Evolutionary conservation across 2,113 vertebrate genomes (phyloP).

Genomic region (Eurypyga helias): DNA sequence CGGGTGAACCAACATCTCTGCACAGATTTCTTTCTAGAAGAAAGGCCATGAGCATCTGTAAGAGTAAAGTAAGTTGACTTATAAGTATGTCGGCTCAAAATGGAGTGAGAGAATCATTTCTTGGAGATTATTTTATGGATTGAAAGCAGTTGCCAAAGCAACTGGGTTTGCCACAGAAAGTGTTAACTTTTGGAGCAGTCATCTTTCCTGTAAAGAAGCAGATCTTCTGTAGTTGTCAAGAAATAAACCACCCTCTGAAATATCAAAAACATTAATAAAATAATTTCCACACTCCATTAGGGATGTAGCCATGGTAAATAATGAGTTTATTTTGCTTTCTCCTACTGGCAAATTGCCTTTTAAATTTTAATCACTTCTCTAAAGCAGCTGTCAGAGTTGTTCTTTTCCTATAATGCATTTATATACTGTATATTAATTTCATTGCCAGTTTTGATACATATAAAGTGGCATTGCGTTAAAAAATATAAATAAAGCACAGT

Average conservation of each 20-base stretch:
- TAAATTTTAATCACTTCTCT: conserved; percentile 65
- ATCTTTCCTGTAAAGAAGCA: not conserved
- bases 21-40: not conserved
- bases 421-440: conserved; percentile 48
- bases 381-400: conserved; percentile 38
- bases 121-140: not conserved
- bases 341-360: conserved; percentile 49
- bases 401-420: not conserved
- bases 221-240: not conserved
- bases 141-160: conserved; percentile 37
- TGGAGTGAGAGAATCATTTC: not conserved
- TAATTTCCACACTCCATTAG: conserved; percentile 56
- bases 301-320: conserved; percentile 58
- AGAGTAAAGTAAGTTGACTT: not conserved
- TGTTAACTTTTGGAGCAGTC: not conserved
- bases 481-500: conserved; percentile 42
- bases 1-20: not conserved
- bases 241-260: not conserved
- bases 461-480: conserved; percentile 29
- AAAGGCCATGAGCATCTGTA: not conserved
- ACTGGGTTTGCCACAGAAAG: not conserved
- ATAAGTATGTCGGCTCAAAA: not conserved
- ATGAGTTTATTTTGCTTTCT: conserved; percentile 66
- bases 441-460: not conserved
- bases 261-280: conserved; percentile 53